Evolutionary conservation across 2,113 vertebrate species (phyloP).

Genomic region (Zosterops borbonicus): DNA sequence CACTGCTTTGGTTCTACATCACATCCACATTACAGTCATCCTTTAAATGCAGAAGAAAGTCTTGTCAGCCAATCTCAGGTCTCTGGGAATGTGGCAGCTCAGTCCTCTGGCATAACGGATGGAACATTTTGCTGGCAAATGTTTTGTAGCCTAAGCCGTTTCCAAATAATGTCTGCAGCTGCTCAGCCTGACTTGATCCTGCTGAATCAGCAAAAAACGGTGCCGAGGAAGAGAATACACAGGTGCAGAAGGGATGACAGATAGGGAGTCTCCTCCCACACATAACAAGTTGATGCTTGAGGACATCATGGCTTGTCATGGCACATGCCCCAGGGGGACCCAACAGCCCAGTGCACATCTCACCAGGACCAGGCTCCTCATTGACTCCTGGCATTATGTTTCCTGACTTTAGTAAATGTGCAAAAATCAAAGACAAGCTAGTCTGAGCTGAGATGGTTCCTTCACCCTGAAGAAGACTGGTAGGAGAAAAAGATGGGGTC

Average conservation of each 20-base stretch:
- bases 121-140: rapidly evolving
- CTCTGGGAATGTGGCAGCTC: too few species aligned
- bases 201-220: background rate
- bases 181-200: background rate
- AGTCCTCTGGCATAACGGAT: rapidly evolving
- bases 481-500: background rate
- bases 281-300: background rate
- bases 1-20: background rate
- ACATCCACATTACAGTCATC: background rate
- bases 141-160: background rate
- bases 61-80: background rate
- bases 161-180: background rate
- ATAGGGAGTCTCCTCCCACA: background rate
- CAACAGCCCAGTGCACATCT: background rate
- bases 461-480: background rate
- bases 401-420: background rate
- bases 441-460: background rate
- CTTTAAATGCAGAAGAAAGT: background rate
- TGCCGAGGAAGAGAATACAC: rapidly evolving
- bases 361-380: background rate
- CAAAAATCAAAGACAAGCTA: background rate
- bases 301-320: rapidly evolving
- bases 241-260: background rate
- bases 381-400: rapidly evolving
- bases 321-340: background rate